phyloP scores from a whole-genome alignment of 2,888 invertebrate species.

The Mesochorus sp. region DNA sequence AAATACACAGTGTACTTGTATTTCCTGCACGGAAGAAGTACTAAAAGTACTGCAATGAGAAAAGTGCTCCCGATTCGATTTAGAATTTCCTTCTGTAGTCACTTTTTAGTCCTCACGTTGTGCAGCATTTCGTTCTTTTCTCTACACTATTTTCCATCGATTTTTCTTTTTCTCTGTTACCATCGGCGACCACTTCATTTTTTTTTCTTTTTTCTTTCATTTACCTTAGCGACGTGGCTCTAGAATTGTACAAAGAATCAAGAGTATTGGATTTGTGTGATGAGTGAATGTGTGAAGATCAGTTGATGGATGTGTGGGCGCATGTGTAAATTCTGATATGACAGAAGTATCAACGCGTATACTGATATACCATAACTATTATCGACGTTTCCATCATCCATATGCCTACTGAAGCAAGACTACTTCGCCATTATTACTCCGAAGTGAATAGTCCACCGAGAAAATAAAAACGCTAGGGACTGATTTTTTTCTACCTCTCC shows the following conservation, averaged over 20 bases:
- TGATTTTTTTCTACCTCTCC: not conserved
- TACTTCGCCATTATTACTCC: conserved; percentile 37
- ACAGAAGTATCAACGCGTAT: not conserved
- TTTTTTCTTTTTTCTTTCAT: no score
- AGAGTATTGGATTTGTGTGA: no score
- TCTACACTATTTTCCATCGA: conserved; percentile 41
- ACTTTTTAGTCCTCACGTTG: not conserved
- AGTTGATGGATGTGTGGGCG: not conserved
- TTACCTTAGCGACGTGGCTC: conserved; percentile 41
- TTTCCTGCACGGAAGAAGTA: conserved; percentile 2
- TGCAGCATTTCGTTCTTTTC: conserved; percentile 5
- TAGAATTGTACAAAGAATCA: conserved; percentile 28
- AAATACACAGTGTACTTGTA: conserved; percentile 3
- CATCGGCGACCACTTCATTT: conserved; percentile 29
- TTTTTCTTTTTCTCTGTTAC: conserved; percentile 16
- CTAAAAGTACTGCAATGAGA: conserved; percentile 48
- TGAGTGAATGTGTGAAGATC: not conserved
- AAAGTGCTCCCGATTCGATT: conserved; percentile 55
- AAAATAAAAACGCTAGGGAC: not conserved
- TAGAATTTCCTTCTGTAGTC: conserved; percentile 44
- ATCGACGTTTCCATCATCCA: conserved; percentile 44
- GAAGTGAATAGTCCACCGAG: not conserved
- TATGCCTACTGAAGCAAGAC: conserved; percentile 1
- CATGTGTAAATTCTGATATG: not conserved
- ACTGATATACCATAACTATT: conserved; percentile 8